phyloP scores from a whole-genome alignment of 2,797 vertebrate species.

The Labeo calbasu region DNA sequence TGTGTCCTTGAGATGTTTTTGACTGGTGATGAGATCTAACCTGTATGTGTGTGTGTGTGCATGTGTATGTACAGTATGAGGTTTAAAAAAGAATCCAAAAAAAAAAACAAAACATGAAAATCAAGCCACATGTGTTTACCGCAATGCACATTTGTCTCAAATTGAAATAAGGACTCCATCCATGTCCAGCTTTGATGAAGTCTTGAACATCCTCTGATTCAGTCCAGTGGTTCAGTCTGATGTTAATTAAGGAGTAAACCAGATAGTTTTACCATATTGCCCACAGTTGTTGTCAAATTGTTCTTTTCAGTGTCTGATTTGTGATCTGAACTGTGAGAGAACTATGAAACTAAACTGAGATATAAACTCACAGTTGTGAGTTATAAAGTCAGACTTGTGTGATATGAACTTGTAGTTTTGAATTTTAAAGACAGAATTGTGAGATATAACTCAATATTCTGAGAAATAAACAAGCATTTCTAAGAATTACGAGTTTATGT shows the following conservation, averaged over 20 bases:
- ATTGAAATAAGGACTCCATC: constrained; percentile 10
- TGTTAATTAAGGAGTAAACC: constrained; percentile 17
- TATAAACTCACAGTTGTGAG: too few relatives aligned
- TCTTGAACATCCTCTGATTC: constrained; percentile 17
- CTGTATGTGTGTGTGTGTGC: constrained; percentile 10
- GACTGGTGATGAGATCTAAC: constrained; percentile 10
- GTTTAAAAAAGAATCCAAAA: neutral
- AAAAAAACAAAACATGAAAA: neutral
- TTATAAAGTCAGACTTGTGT: too few relatives aligned
- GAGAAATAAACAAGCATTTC: too few relatives aligned
- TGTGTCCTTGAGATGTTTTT: constrained; percentile 26
- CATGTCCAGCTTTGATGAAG: constrained; percentile 16
- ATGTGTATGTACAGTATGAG: neutral
- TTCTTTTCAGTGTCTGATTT: neutral
- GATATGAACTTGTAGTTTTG: too few relatives aligned
- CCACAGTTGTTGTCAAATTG: neutral
- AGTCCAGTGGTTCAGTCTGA: constrained; percentile 28
- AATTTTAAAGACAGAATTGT: too few relatives aligned
- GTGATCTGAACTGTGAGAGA: too few relatives aligned
- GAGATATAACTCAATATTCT: too few relatives aligned
- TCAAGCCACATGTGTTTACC: constrained; percentile 25
- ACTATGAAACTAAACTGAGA: too few relatives aligned
- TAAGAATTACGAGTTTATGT: too few relatives aligned
- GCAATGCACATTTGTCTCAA: neutral
- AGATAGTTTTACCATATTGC: constrained; percentile 10